A percentile compares a stretch with the other conserved stretches of the same genome.
These are phyloP conservation scores for Girardinichthys multiradiatus DNA, from an alignment of 2,113 vertebrate genomes.

Conservation along the genomic window DNA sequence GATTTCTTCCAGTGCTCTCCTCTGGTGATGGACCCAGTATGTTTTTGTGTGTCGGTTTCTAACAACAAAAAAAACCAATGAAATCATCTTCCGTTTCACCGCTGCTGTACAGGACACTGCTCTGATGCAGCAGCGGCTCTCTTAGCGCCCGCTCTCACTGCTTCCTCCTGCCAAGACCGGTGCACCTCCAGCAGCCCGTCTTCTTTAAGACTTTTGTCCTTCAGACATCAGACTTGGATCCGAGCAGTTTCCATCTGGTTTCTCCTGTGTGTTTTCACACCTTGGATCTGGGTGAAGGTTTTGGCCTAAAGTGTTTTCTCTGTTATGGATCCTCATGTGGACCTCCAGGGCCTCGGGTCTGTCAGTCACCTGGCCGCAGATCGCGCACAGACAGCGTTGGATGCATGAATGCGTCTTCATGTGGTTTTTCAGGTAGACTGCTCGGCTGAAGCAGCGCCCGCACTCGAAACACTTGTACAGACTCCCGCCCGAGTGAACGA, in stretches of 20 bases:
- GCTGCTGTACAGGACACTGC: no score
- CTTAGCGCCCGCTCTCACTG: no score
- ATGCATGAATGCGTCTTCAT: constrained; percentile 15
- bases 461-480: constrained; percentile 14
- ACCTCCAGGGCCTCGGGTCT: constrained; percentile 22
- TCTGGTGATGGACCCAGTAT: no score
- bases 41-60: no score
- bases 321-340: constrained; percentile 64
- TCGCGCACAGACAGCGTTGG: constrained; percentile 23
- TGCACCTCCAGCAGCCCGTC: no score
- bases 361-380: constrained; percentile 40
- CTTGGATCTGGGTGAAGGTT: constrained; percentile 53
- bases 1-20: no score
- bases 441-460: constrained; percentile 4
- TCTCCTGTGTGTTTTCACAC: constrained; percentile 57
- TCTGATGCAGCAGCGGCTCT: no score
- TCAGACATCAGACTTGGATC: no score
- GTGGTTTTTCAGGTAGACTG: neutral
- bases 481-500: neutral
- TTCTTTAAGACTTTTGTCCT: no score
- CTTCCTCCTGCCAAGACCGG: no score
- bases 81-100: no score
- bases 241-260: neutral
- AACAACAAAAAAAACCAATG: no score
- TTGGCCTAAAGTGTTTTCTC: constrained; percentile 49